These are phyloP conservation scores for Cataglyphis hispanica DNA, from an alignment of 1,140 invertebrate species.

Conservation along the genomic window DNA sequence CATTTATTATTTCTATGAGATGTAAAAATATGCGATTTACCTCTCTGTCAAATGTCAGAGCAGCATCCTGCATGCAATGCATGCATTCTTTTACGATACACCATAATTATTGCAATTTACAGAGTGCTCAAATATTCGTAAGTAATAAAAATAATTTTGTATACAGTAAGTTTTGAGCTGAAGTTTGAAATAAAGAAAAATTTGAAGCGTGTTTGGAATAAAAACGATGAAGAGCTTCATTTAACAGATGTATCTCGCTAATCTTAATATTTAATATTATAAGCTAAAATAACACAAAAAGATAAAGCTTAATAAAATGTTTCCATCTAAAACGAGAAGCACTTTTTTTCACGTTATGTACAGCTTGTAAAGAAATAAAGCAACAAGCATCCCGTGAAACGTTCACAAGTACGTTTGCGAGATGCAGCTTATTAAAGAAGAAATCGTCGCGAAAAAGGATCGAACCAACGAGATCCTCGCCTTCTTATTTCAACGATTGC, in stretches of 20 bases:
- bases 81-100: neutral
- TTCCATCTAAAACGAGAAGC: neutral
- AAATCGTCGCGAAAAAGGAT: slow-evolving; percentile 36
- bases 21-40: too few relatives aligned
- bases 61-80: neutral
- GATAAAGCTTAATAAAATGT: neutral
- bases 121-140: neutral
- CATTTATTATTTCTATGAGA: too few relatives aligned
- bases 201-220: slow-evolving; percentile 35
- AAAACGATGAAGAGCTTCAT: slow-evolving; percentile 13
- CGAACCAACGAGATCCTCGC: slow-evolving; percentile 41
- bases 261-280: neutral
- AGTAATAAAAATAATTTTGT: neutral
- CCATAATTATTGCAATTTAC: neutral
- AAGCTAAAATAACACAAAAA: neutral
- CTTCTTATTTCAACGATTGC: slow-evolving; percentile 49
- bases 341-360: neutral
- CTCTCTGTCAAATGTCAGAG: neutral
- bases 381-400: neutral
- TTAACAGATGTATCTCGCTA: neutral
- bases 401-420: neutral
- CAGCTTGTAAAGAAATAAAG: neutral
- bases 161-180: neutral
- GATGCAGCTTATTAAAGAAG: slow-evolving; percentile 43
- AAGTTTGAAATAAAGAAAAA: neutral